Conservation (phyloP, 2,797 vertebrate species). For the Arvicola amphibius region DNA sequence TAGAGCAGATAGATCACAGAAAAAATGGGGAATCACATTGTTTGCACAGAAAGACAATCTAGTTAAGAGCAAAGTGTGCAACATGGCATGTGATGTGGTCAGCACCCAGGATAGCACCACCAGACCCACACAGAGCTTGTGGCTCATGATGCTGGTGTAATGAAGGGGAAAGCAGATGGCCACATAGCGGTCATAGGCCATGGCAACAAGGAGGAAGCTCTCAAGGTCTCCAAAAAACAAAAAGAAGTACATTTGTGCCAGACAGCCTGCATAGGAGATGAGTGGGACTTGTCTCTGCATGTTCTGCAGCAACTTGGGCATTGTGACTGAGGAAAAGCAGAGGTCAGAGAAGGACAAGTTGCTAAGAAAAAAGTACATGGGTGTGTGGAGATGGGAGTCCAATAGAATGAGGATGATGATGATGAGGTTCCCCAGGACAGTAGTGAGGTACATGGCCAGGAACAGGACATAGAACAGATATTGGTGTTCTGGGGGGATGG, state of each 20-base stretch:
- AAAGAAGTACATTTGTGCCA: conserved; percentile 85
- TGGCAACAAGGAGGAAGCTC: conserved; percentile 84
- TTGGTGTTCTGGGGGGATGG: background rate
- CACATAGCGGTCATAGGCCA: conserved; percentile 74
- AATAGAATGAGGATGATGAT: background rate
- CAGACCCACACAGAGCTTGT: conserved; percentile 9
- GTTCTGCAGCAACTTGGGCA: conserved; percentile 69
- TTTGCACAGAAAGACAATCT: conserved; percentile 64
- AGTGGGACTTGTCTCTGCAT: conserved; percentile 48
- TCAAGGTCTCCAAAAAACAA: conserved; percentile 85
- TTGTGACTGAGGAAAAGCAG: conserved; percentile 69
- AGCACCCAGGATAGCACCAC: conserved; percentile 54
- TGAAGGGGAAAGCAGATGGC: conserved; percentile 80
- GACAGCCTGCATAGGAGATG: conserved; percentile 79
- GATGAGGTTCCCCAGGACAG: background rate
- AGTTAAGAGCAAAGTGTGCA: conserved; percentile 67
- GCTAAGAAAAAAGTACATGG: background rate
- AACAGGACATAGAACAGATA: background rate
- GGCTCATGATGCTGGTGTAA: conserved; percentile 81
- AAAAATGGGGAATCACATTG: conserved; percentile 73
- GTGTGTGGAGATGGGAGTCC: background rate
- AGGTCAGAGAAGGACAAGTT: conserved; percentile 69
- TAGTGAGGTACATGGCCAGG: background rate
- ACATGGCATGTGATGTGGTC: conserved; percentile 37
- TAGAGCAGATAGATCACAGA: conserved; percentile 76